Conservation (phyloP, 2,888 invertebrate species). For the Cynaeus angustus region DNA sequence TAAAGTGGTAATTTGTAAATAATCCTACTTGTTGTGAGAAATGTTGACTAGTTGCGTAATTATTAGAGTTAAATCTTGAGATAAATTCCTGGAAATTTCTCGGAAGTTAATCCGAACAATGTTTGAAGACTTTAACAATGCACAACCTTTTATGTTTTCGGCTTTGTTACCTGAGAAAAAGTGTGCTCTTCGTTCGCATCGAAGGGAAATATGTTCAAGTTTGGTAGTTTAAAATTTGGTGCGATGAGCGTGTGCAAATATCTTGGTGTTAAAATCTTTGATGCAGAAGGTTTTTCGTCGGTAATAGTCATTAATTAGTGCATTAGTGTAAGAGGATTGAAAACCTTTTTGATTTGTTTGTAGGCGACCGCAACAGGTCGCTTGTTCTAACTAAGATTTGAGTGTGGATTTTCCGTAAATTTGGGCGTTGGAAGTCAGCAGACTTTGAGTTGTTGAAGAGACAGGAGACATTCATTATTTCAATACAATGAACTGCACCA, state of each 20-base stretch:
- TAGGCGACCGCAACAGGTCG: slow-evolving; percentile 49
- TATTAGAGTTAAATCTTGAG: slow-evolving; percentile 14
- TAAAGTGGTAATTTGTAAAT: slow-evolving; percentile 6
- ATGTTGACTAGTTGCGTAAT: slow-evolving; percentile 1
- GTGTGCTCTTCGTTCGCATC: background rate
- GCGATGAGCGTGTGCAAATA: background rate
- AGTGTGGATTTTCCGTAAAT: slow-evolving; percentile 40
- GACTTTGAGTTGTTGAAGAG: slow-evolving; percentile 60
- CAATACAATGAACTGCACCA: slow-evolving; percentile 71
- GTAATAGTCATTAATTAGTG: slow-evolving; percentile 39
- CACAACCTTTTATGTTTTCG: slow-evolving; percentile 2
- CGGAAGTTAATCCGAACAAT: slow-evolving; percentile 14
- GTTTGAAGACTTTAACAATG: slow-evolving; percentile 7
- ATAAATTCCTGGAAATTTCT: slow-evolving; percentile 11
- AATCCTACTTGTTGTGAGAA: too few relatives aligned
- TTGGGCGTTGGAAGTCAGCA: slow-evolving; percentile 35
- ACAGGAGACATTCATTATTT: slow-evolving; percentile 70
- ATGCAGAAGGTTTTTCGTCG: slow-evolving; percentile 2
- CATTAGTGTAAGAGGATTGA: slow-evolving; percentile 43
- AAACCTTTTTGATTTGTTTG: slow-evolving; percentile 49
- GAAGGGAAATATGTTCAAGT: background rate
- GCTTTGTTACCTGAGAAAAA: background rate
- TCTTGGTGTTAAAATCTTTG: background rate
- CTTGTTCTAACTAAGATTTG: slow-evolving; percentile 43
- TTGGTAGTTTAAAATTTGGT: background rate